phyloP scores from a whole-genome alignment of 2,113 vertebrate species.

The Camelus bactrianus region DNA sequence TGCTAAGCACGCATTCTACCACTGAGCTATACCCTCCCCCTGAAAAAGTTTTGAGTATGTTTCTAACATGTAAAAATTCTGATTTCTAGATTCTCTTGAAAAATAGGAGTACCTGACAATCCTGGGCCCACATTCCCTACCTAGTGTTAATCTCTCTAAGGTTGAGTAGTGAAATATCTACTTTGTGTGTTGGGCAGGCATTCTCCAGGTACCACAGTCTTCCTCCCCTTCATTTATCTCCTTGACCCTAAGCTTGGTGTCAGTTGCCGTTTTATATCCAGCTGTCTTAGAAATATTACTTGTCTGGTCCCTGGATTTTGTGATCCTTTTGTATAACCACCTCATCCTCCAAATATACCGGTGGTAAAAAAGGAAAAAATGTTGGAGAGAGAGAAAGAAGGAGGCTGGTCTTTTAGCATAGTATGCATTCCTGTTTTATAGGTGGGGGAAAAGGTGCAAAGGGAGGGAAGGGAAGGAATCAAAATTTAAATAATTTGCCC shows the following conservation, averaged over 20 bases:
- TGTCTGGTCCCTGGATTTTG: neutral
- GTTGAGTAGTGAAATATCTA: neutral
- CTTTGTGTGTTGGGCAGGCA: neutral
- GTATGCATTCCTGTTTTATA: neutral
- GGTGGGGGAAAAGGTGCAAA: neutral
- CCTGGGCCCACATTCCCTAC: neutral
- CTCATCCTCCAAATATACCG: neutral
- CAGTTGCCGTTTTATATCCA: neutral
- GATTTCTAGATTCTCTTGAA: neutral
- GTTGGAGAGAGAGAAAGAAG: neutral
- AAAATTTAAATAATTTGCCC: neutral
- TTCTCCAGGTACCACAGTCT: neutral
- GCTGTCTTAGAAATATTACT: neutral
- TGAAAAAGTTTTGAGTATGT: neutral
- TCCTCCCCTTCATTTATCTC: neutral
- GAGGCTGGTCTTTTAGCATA: neutral
- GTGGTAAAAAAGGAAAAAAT: neutral
- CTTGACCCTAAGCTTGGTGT: neutral
- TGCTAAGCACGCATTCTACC: no score
- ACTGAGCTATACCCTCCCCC: no score
- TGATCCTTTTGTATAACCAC: neutral
- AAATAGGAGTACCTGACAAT: neutral
- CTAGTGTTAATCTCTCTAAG: neutral
- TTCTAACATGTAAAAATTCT: neutral
- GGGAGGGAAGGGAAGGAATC: neutral